A percentile compares a stretch with the other conserved stretches of the same genome.
Evolutionary conservation across 2,113 vertebrate species (phyloP).

Genomic region (Alexandromys fortis): DNA sequence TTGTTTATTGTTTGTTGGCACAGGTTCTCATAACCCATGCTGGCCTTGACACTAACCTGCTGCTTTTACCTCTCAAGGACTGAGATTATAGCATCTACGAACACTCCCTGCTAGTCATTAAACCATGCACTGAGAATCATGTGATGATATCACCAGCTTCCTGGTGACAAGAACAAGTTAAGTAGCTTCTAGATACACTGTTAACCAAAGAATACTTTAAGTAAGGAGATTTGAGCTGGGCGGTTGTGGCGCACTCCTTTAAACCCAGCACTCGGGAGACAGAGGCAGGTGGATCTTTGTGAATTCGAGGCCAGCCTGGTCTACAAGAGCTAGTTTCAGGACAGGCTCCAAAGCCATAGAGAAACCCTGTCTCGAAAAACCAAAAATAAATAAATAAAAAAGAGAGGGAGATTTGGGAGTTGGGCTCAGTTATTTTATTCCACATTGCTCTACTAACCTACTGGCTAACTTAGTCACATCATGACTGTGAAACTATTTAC

Average conservation of each 20-base stretch:
- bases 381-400: no score
- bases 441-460: neutral
- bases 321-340: no score
- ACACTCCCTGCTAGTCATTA: neutral
- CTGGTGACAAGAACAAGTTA: slow-evolving; percentile 34
- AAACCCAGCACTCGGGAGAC: no score
- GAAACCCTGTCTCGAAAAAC: no score
- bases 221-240: neutral
- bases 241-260: no score
- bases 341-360: no score
- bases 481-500: neutral
- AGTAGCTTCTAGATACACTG: neutral
- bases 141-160: neutral
- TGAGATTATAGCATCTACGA: neutral
- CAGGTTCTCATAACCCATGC: neutral
- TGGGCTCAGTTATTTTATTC: neutral
- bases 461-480: neutral
- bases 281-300: no score
- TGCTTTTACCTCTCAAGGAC: neutral
- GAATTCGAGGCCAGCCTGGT: no score
- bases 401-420: neutral
- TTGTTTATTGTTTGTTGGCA: neutral
- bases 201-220: neutral
- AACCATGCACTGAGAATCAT: neutral
- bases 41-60: neutral